Conservation (phyloP, 1,140 invertebrate genomes). For the Caenorhabditis brenneri region DNA sequence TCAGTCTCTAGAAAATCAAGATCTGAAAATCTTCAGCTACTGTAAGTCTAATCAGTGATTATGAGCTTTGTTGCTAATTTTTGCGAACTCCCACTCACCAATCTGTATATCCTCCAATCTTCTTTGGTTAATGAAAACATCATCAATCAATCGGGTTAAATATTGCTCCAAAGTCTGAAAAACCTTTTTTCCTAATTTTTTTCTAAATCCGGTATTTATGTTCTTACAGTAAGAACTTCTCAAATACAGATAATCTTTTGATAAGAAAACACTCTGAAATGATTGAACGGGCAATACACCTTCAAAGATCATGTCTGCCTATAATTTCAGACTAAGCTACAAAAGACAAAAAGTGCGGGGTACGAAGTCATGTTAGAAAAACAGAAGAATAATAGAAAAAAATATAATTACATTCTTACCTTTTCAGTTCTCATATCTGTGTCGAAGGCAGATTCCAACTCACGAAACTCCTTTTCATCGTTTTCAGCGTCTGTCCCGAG, state of each 20-base stretch:
- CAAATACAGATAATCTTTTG: not conserved
- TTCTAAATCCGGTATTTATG: not conserved
- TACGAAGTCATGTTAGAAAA: too few relatives aligned
- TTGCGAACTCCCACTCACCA: constrained; percentile 8
- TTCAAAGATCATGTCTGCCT: too few relatives aligned
- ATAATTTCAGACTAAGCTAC: too few relatives aligned
- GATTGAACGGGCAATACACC: not conserved
- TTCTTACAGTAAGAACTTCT: not conserved
- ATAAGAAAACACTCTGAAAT: not conserved
- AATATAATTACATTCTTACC: not conserved
- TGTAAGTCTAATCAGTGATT: too few relatives aligned
- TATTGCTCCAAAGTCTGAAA: constrained; percentile 28
- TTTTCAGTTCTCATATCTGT: constrained; percentile 2
- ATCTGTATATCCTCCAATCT: constrained; percentile 33
- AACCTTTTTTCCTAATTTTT: not conserved
- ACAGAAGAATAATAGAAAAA: not conserved
- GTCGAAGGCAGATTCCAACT: not conserved
- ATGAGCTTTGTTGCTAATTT: too few relatives aligned
- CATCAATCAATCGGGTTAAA: constrained; percentile 37
- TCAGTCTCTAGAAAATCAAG: too few relatives aligned
- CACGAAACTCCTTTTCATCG: not conserved
- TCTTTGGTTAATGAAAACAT: constrained; percentile 26
- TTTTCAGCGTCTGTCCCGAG: not conserved
- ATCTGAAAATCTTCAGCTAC: too few relatives aligned
- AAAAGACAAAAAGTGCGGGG: too few relatives aligned